Evolutionary conservation across 2,113 vertebrate genomes (phyloP).

Genomic region (Gracilinanus agilis): DNA sequence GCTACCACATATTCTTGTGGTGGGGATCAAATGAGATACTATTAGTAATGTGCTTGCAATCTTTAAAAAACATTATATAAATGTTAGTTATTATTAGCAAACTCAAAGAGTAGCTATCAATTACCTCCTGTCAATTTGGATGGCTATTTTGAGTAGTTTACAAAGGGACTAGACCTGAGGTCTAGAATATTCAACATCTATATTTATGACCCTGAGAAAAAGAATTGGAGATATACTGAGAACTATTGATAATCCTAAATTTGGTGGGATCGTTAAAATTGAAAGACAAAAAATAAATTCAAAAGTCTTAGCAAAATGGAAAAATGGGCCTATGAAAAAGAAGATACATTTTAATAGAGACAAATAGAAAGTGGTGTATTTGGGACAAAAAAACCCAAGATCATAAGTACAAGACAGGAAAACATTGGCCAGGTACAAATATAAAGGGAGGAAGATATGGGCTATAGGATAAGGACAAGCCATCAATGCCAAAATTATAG

Average conservation of each 20-base stretch:
- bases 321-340: conserved; percentile 4
- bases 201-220: not conserved
- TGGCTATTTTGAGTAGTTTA: not conserved
- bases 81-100: not conserved
- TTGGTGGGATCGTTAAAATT: conserved; percentile 33
- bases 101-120: not conserved
- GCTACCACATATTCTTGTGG: not conserved
- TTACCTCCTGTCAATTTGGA: not conserved
- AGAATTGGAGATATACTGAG: conserved; percentile 1
- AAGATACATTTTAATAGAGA: conserved; percentile 8
- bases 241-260: conserved; percentile 20
- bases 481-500: not conserved
- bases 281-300: conserved; percentile 35
- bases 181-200: not conserved
- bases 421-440: not conserved
- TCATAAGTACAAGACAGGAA: not conserved
- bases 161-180: not conserved
- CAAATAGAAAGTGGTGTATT: conserved; percentile 4
- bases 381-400: conserved; percentile 9
- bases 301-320: conserved; percentile 18
- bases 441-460: conserved; percentile 31
- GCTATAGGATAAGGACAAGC: too few species aligned
- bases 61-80: not conserved
- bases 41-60: not conserved
- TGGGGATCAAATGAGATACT: not conserved